Base-by-base conservation (phyloP, 35 echinoderm and acorn worm species). In the Ophioderma brevispina region DNA sequence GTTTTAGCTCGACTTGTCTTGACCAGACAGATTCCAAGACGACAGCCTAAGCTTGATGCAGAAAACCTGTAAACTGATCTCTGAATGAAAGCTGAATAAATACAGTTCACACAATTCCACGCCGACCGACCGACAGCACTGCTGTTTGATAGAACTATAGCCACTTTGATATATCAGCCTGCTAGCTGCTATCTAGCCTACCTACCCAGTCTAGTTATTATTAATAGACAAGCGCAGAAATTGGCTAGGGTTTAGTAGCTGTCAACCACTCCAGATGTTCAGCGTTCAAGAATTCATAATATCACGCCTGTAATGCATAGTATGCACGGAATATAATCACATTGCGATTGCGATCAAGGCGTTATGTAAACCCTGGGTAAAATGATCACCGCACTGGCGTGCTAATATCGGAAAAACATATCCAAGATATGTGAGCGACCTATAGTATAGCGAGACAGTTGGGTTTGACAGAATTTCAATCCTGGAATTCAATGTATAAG, bases 291-390 rank as follows among this genome's bases (percentile, higher is more conserved):
- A 85, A 85, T 85, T 85, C 83, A 52, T 85, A 85, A 85, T 85
- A 70, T 70, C 59, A 70, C 59, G 59, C 59, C 59, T 70, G 83
- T 59, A 59, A 85, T 85, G 83, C 83, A 59, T 64, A 85, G 63
- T 85, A 85, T 85, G 83, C 83, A 70, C 59, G 59, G 83, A 59
- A 85, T 85, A 59, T 85, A 85, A 85, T 85, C 83, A 64, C 83
- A 31, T 59, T 37, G 49, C 43, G 49, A 85, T 85, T 85, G 63
- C 83, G 33, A 64, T 70, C 83, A 52, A 40, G 35, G 83, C 50
- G 83, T 36, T 59, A 36, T 37, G 34, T 59, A 85, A 59, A 52
- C 52, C 25, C 25, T 28, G 52, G 50, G 83, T 85, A 85, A 85
- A 85, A 63, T 59, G 83, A 85, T 85, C 83, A 37, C 50, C 33